These are phyloP conservation scores for Chaetodon trifasciatus DNA, from an alignment of 2,797 vertebrate genomes.

Conservation along the genomic window DNA sequence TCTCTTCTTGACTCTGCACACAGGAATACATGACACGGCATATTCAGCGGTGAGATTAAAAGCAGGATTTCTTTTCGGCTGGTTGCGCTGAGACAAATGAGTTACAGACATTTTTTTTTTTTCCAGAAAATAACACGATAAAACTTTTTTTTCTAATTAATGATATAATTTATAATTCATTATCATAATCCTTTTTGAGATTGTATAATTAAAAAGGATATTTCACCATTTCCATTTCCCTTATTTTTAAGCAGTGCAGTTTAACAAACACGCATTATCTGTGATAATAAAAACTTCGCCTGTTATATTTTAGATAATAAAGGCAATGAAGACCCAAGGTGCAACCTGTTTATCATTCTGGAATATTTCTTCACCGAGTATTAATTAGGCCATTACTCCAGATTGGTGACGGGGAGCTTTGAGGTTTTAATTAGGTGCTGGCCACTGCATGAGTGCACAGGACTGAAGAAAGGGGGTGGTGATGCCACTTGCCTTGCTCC, in stretches of 20 bases:
- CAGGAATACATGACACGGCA: constrained; percentile 66
- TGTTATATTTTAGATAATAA: constrained; percentile 79
- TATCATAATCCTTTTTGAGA: constrained; percentile 22
- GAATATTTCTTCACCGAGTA: constrained; percentile 85
- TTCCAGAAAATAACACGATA: not conserved
- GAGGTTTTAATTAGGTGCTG: constrained; percentile 90
- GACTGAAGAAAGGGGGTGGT: constrained; percentile 80
- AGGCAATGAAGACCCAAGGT: constrained; percentile 78
- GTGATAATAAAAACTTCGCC: constrained; percentile 62
- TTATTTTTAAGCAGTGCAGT: constrained; percentile 41
- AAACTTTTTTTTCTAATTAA: constrained; percentile 34
- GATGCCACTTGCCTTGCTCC: constrained; percentile 80
- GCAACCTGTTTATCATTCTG: constrained; percentile 86
- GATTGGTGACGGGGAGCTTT: constrained; percentile 89
- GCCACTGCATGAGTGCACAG: constrained; percentile 88
- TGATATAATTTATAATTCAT: constrained; percentile 37
- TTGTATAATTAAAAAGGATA: constrained; percentile 44
- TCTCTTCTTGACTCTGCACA: constrained; percentile 45
- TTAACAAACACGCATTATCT: constrained; percentile 69
- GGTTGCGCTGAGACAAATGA: constrained; percentile 11
- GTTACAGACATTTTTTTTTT: not conserved
- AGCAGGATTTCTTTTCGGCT: constrained; percentile 25
- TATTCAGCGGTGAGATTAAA: constrained; percentile 56
- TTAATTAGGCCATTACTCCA: constrained; percentile 90
- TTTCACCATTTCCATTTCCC: constrained; percentile 28